phyloP scores from a whole-genome alignment of 2,888 invertebrate species.

The Epinotia brunnichana region DNA sequence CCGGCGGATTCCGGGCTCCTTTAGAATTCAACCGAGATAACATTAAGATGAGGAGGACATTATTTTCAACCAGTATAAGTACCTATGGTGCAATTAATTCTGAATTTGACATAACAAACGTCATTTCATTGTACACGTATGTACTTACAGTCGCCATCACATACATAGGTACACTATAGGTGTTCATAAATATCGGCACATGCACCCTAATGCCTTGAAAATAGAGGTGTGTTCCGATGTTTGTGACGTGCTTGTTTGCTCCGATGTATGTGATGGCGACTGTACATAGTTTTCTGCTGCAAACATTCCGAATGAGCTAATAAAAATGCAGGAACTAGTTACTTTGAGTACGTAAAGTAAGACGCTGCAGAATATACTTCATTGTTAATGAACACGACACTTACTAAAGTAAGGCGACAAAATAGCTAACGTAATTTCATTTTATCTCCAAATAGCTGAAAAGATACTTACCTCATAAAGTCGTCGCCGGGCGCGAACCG shows the following conservation, averaged over 20 bases:
- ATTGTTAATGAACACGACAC: slow-evolving; percentile 13
- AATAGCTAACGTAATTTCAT: slow-evolving; percentile 32
- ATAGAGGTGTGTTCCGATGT: too few species aligned
- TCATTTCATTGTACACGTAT: neutral
- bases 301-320: slow-evolving; percentile 27
- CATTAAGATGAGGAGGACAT: neutral
- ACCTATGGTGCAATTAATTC: neutral
- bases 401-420: slow-evolving; percentile 12
- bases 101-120: neutral
- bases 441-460: slow-evolving; percentile 29
- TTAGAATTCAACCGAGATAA: neutral
- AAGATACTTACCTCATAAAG: slow-evolving; percentile 22
- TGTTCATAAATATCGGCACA: too few species aligned
- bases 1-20: too few species aligned
- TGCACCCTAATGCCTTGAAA: too few species aligned
- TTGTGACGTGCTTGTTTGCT: too few species aligned
- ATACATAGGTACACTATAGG: too few species aligned
- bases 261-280: too few species aligned
- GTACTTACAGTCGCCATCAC: too few species aligned
- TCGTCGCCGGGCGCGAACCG: slow-evolving; percentile 17
- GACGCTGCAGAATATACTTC: slow-evolving; percentile 7
- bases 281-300: too few species aligned
- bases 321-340: slow-evolving; percentile 38
- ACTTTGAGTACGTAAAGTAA: slow-evolving; percentile 4
- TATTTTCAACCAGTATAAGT: neutral